These are phyloP conservation scores for Biston betularia DNA, from an alignment of 2,888 invertebrate species.

Conservation along the genomic window DNA sequence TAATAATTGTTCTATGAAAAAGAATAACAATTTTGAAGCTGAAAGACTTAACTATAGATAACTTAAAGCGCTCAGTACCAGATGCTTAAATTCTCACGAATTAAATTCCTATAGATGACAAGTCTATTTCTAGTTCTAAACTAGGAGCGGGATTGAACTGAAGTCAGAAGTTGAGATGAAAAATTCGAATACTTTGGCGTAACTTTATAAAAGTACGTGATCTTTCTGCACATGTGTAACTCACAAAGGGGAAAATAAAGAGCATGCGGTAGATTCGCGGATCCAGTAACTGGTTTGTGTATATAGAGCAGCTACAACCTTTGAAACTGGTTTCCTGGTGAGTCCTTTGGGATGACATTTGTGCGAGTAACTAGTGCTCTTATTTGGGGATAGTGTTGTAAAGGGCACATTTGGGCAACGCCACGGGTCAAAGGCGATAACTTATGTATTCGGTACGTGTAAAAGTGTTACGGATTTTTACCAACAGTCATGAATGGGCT, in stretches of 20 bases:
- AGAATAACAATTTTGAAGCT: neutral
- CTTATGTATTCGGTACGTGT: slow-evolving; percentile 14
- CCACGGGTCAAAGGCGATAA: slow-evolving; percentile 11
- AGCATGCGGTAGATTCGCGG: slow-evolving; percentile 16
- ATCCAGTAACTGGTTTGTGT: slow-evolving; percentile 24
- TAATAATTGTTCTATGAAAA: slow-evolving; percentile 20
- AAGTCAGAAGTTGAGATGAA: slow-evolving; percentile 22
- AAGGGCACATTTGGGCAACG: slow-evolving; percentile 10
- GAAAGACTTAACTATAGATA: neutral
- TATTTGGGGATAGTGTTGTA: slow-evolving; percentile 18
- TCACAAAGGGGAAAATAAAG: slow-evolving; percentile 27
- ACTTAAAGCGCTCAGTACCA: neutral
- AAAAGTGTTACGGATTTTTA: neutral
- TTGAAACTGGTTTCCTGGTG: slow-evolving; percentile 24
- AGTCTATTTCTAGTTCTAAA: slow-evolving; percentile 21
- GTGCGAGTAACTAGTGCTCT: slow-evolving; percentile 17
- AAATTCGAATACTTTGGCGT: slow-evolving; percentile 17
- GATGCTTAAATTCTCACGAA: slow-evolving; percentile 13
- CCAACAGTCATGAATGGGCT: neutral
- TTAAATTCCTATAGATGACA: slow-evolving; percentile 5
- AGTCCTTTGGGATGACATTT: slow-evolving; percentile 26
- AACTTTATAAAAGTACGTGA: slow-evolving; percentile 32
- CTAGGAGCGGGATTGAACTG: slow-evolving; percentile 10
- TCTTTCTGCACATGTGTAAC: slow-evolving; percentile 22
- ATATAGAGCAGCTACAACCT: slow-evolving; percentile 18